These are phyloP conservation scores for Chamaetylas fuelleborni DNA, from an alignment of 2,113 vertebrate species.

Conservation along the genomic window DNA sequence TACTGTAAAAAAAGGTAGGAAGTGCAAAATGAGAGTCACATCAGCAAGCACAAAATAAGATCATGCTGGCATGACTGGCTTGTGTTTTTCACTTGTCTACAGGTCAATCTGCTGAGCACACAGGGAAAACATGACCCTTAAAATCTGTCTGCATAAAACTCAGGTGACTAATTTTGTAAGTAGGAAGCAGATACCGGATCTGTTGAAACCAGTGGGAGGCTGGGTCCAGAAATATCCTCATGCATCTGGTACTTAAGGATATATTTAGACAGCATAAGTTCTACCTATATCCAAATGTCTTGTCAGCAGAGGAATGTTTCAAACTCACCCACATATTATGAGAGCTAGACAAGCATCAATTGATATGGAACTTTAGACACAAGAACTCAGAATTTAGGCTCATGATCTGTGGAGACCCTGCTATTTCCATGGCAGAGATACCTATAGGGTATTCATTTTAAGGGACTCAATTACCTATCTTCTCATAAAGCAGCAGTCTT, in stretches of 20 bases:
- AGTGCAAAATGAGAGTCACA: neutral
- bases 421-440: neutral
- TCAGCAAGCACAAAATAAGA: neutral
- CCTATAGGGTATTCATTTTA: neutral
- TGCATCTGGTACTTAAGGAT: neutral
- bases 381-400: neutral
- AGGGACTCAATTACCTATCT: neutral
- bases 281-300: neutral
- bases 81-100: neutral
- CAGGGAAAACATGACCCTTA: neutral
- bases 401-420: neutral
- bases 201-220: neutral
- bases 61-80: neutral
- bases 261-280: neutral
- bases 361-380: neutral
- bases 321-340: neutral
- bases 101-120: neutral
- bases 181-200: neutral
- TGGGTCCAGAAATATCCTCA: constrained; percentile 17
- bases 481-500: neutral
- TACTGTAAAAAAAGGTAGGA: neutral
- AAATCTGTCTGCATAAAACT: neutral
- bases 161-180: constrained; percentile 8
- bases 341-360: neutral
- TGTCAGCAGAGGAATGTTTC: neutral